Conservation (phyloP, 2,113 vertebrate genomes). For the Phalacrocorax carbo region DNA sequence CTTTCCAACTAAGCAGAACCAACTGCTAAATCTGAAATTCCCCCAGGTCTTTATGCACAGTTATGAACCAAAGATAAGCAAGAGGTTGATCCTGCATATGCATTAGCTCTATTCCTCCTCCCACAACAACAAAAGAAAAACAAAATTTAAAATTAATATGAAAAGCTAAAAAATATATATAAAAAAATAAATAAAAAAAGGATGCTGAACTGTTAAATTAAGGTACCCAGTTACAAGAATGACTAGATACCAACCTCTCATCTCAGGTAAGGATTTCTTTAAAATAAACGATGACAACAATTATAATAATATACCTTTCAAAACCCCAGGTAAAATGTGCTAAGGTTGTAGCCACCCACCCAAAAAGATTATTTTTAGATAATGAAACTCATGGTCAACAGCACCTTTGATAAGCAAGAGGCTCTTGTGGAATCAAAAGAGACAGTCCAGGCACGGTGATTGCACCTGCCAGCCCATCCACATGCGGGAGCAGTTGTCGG, state of each 20-base stretch:
- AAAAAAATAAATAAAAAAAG: background rate
- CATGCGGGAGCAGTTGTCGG: fast-evolving
- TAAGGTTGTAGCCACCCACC: background rate
- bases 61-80: background rate
- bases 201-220: background rate
- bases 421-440: background rate
- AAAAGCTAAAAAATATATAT: background rate
- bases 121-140: background rate
- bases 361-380: background rate
- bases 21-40: background rate
- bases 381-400: background rate
- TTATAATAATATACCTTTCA: background rate
- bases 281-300: background rate
- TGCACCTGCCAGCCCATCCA: background rate
- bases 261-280: background rate
- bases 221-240: background rate
- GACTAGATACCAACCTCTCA: background rate
- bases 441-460: background rate
- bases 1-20: background rate
- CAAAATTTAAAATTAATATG: background rate
- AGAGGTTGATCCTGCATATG: background rate
- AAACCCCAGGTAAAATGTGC: background rate
- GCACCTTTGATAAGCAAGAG: background rate
- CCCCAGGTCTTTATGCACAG: background rate
- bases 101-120: background rate